Percentiles rank a stretch among this genome's conserved stretches.
Evolutionary conservation across 2,113 vertebrate genomes (phyloP).

Genomic region (Hippocampus mohnikei): DNA sequence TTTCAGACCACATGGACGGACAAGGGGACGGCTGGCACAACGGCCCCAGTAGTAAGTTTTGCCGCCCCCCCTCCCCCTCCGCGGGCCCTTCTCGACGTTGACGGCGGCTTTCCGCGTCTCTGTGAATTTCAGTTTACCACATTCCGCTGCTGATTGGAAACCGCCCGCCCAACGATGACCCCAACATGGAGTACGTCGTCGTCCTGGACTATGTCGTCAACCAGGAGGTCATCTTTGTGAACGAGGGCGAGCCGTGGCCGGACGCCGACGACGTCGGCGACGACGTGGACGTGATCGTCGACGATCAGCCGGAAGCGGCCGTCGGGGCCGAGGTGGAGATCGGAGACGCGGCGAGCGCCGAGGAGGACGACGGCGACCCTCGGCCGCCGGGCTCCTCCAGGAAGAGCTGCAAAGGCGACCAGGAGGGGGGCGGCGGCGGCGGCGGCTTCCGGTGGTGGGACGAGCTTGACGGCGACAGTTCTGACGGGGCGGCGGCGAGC

Average conservation of each 20-base stretch:
- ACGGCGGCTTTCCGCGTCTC: background rate
- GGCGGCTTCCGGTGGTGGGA: conserved; percentile 2
- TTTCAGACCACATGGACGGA: conserved; percentile 4
- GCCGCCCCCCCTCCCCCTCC: too few species aligned
- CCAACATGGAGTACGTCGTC: background rate
- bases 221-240: conserved; percentile 1
- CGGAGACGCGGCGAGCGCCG: background rate
- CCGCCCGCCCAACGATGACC: background rate
- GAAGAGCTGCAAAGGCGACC: background rate
- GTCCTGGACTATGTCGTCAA: conserved; percentile 3
- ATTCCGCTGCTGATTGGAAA: conserved; percentile 3
- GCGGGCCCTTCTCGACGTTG: background rate
- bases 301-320: background rate
- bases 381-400: background rate
- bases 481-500: background rate
- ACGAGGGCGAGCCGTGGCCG: conserved; percentile 2
- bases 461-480: conserved; percentile 7
- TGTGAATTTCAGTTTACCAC: conserved; percentile 1
- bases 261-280: background rate
- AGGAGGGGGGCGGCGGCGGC: background rate
- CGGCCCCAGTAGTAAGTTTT: conserved; percentile 9
- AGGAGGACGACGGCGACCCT: background rate
- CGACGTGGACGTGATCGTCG: background rate
- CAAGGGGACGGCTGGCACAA: conserved; percentile 10
- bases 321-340: conserved; percentile 6